Percentiles rank a stretch among this genome's conserved stretches.
These are phyloP conservation scores for Chironomus striatipennis DNA, from an alignment of 1,140 invertebrate species.

Conservation along the genomic window DNA sequence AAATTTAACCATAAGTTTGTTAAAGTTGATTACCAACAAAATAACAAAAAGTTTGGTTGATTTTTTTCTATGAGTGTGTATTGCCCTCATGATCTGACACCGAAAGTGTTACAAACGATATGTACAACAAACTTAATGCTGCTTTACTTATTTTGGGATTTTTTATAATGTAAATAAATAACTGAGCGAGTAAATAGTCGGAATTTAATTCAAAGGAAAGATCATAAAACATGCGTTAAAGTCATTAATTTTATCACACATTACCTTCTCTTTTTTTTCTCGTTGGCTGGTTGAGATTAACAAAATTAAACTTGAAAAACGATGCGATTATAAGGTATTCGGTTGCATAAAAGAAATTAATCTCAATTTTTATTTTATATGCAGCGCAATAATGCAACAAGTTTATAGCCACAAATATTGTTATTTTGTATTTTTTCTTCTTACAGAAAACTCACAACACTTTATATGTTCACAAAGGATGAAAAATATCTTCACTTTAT, in stretches of 20 bases:
- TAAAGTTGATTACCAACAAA: too few relatives aligned
- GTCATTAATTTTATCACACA: constrained; percentile 16
- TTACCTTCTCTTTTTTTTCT: background rate
- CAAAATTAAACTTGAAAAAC: background rate
- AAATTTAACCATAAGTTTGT: too few relatives aligned
- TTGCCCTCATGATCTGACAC: constrained; percentile 11
- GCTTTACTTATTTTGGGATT: background rate
- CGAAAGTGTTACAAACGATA: background rate
- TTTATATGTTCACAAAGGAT: background rate
- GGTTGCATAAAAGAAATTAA: constrained; percentile 15
- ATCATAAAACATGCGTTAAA: constrained; percentile 21
- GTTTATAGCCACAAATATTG: background rate
- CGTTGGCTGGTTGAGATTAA: background rate
- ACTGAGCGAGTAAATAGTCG: background rate
- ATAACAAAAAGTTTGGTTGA: too few relatives aligned
- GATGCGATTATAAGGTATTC: constrained; percentile 1
- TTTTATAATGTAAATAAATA: background rate
- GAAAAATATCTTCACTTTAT: background rate
- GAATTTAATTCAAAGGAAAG: background rate
- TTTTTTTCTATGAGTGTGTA: too few relatives aligned
- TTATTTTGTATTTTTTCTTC: background rate
- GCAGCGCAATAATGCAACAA: constrained; percentile 15
- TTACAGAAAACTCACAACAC: background rate
- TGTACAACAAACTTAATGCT: background rate
- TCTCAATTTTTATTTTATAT: constrained; percentile 16